These are phyloP conservation scores for Heteromurus nitidus DNA, from an alignment of 2,888 invertebrate genomes.

Conservation along the genomic window DNA sequence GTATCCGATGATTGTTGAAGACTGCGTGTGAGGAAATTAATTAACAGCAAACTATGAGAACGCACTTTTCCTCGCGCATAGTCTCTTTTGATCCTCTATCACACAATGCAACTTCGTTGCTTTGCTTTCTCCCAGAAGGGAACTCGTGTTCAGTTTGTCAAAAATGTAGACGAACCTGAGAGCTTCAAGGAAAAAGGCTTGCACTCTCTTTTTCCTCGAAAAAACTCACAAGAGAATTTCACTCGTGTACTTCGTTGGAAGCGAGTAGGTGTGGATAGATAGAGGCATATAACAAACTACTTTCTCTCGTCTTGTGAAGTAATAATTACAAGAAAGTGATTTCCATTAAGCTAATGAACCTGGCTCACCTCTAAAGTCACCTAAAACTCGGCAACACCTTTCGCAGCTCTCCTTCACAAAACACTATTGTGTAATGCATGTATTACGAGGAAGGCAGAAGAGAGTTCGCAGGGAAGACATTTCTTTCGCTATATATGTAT, in stretches of 20 bases:
- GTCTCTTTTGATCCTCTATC: neutral
- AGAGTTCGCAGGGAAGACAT: neutral
- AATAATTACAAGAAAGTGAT: slow-evolving; percentile 65
- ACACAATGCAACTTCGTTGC: neutral
- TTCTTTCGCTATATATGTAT: too few species aligned
- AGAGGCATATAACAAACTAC: neutral
- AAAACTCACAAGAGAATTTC: neutral
- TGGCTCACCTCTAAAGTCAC: slow-evolving; percentile 52
- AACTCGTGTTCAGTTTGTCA: neutral
- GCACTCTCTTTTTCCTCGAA: neutral
- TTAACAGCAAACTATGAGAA: slow-evolving; percentile 45
- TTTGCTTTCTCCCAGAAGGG: slow-evolving; percentile 8
- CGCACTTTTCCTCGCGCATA: slow-evolving; percentile 40
- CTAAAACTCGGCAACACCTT: slow-evolving; percentile 29
- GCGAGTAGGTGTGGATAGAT: neutral
- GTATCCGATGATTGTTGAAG: slow-evolving; percentile 14
- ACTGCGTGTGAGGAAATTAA: slow-evolving; percentile 48
- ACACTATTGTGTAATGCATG: slow-evolving; percentile 9
- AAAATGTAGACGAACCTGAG: too few species aligned
- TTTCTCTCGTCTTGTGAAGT: slow-evolving; percentile 22
- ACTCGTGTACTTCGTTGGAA: neutral
- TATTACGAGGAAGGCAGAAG: neutral
- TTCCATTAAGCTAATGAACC: slow-evolving; percentile 65
- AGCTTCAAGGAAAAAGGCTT: neutral
- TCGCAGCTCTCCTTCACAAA: neutral